Percentiles rank a stretch among this genome's conserved stretches.
These are phyloP conservation scores for Macrosiphum euphorbiae DNA, from an alignment of 2,888 invertebrate genomes.

Conservation along the genomic window DNA sequence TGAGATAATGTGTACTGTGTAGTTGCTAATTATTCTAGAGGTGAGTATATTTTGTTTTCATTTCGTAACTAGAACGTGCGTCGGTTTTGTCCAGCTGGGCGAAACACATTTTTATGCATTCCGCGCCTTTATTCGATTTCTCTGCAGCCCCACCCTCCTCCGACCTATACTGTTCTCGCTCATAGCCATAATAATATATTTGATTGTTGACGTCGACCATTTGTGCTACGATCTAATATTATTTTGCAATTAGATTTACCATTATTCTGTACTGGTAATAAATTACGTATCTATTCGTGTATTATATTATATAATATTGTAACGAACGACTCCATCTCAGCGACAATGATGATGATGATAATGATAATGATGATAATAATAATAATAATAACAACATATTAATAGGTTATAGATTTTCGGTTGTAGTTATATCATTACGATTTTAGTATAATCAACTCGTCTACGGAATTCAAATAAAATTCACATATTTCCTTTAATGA, in stretches of 20 bases:
- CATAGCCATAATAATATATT: not conserved
- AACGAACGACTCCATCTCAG: not conserved
- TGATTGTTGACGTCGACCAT: not conserved
- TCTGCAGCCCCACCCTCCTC: not conserved
- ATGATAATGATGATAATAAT: not conserved
- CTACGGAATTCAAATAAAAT: not conserved
- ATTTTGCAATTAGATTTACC: not conserved
- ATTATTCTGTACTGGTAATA: not conserved
- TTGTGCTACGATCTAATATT: not conserved
- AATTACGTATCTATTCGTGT: not conserved
- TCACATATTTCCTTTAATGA: not conserved
- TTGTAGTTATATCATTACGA: not conserved
- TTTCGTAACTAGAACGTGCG: not conserved
- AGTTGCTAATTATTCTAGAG: not conserved
- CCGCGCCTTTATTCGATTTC: not conserved
- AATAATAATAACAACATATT: not conserved
- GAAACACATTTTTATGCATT: not conserved
- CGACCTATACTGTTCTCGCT: not conserved
- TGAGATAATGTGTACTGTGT: not conserved
- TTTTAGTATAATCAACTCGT: not conserved
- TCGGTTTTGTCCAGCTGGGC: not conserved
- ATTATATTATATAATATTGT: not conserved
- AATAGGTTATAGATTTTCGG: not conserved
- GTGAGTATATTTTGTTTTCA: not conserved
- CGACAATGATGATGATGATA: not conserved